A percentile compares a stretch with the other conserved stretches of the same genome.
Conservation (phyloP, 2,797 vertebrate species). For the Rhinoraja longicauda region DNA sequence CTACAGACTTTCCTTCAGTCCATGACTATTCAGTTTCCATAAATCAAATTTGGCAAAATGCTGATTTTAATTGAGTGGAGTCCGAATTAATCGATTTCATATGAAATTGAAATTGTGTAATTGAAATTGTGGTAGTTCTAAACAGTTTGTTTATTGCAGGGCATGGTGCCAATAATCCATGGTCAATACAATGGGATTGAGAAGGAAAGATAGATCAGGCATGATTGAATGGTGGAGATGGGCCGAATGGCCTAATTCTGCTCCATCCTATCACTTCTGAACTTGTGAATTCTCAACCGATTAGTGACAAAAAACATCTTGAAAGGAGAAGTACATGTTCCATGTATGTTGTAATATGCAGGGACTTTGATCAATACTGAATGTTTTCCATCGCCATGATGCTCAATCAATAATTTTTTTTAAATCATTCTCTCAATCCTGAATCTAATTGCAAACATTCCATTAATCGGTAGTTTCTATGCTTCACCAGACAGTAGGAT, state of each 20-base stretch:
- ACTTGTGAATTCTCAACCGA: neutral
- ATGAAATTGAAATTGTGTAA: neutral
- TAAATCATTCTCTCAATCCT: neutral
- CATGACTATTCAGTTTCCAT: neutral
- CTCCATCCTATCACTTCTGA: no score
- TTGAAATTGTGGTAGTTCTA: neutral
- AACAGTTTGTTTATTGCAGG: neutral
- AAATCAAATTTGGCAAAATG: neutral
- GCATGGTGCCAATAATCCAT: neutral
- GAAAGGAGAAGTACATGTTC: neutral
- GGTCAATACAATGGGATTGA: neutral
- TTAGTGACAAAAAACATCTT: neutral
- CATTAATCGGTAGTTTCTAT: neutral
- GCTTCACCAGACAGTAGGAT: neutral
- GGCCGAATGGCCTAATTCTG: no score
- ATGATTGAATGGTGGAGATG: no score
- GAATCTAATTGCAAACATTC: neutral
- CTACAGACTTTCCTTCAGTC: neutral
- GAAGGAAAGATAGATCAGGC: no score
- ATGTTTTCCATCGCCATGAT: neutral
- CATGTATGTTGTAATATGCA: neutral
- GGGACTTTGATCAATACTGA: neutral
- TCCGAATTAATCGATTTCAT: neutral
- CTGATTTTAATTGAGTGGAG: neutral
- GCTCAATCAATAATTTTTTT: neutral